Conservation (phyloP, 2,797 vertebrate genomes). For the Pangasius larnaudii region DNA sequence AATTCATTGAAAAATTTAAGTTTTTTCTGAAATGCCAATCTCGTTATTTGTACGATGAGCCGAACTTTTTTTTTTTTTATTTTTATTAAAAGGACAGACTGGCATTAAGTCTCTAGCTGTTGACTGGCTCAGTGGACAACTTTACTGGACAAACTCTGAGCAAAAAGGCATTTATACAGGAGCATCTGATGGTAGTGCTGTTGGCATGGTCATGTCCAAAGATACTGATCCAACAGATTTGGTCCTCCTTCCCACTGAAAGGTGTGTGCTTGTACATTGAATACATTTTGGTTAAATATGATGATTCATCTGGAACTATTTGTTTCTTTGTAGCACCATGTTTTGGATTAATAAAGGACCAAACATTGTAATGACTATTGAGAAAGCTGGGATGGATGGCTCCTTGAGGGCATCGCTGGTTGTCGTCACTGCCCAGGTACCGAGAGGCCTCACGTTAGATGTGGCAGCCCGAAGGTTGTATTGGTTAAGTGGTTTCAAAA, state of each 20-base stretch:
- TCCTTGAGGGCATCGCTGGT: slow-evolving; percentile 74
- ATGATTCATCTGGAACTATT: background rate
- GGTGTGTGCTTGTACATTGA: slow-evolving; percentile 65
- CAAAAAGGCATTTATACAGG: slow-evolving; percentile 77
- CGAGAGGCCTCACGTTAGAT: slow-evolving; percentile 81
- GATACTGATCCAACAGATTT: slow-evolving; percentile 80
- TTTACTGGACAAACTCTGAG: slow-evolving; percentile 86
- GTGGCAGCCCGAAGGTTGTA: slow-evolving; percentile 79
- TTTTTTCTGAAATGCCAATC: background rate
- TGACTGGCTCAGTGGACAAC: slow-evolving; percentile 89
- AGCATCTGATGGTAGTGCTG: slow-evolving; percentile 76
- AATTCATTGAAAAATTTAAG: no score
- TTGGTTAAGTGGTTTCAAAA: slow-evolving; percentile 88
- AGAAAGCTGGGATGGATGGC: slow-evolving; percentile 88
- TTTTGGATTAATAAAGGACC: slow-evolving; percentile 84
- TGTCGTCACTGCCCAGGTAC: slow-evolving; percentile 78
- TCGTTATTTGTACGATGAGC: background rate
- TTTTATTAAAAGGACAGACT: slow-evolving; percentile 68
- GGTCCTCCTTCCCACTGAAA: slow-evolving; percentile 79
- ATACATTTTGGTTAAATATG: background rate
- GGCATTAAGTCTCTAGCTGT: slow-evolving; percentile 82
- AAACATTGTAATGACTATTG: slow-evolving; percentile 73
- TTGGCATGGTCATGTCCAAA: slow-evolving; percentile 81
- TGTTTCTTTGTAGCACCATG: slow-evolving; percentile 73
- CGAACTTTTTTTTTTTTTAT: background rate